Evolutionary conservation across 2,113 vertebrate species (phyloP).

Genomic region (Nycticebus coucang): DNA sequence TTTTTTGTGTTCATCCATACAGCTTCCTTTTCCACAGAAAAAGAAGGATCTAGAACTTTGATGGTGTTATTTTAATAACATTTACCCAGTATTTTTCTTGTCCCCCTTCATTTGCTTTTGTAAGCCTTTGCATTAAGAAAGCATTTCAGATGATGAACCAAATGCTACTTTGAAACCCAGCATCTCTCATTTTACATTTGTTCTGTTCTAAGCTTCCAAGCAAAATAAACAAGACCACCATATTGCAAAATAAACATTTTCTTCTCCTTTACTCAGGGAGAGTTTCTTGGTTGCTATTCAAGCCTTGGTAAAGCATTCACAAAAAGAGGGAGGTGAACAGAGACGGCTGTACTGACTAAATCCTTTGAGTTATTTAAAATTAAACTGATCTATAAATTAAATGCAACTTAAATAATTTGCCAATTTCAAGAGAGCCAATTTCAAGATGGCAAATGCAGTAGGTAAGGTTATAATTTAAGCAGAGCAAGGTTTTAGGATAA

Average conservation of each 20-base stretch:
- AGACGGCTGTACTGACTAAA: not conserved
- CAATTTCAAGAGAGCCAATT: not conserved
- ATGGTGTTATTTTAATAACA: not conserved
- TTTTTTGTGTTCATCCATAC: not conserved
- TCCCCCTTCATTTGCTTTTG: not conserved
- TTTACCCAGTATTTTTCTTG: not conserved
- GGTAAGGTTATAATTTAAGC: not conserved
- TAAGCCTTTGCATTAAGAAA: not conserved
- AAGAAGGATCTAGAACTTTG: not conserved
- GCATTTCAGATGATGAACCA: not conserved
- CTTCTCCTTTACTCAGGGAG: not conserved
- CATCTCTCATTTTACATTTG: not conserved
- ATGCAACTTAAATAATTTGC: not conserved
- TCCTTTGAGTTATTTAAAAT: not conserved
- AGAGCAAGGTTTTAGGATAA: not conserved
- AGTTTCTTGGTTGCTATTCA: not conserved
- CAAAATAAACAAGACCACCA: not conserved
- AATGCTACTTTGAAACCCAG: not conserved
- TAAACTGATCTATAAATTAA: not conserved
- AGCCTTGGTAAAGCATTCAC: not conserved
- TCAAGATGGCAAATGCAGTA: not conserved
- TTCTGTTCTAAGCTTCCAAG: not conserved
- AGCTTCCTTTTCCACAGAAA: not conserved
- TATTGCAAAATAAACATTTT: not conserved
- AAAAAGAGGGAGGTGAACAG: not conserved